Base-by-base conservation (phyloP, 2,113 vertebrate genomes). In the Petrocephalus microphthalmus region DNA sequence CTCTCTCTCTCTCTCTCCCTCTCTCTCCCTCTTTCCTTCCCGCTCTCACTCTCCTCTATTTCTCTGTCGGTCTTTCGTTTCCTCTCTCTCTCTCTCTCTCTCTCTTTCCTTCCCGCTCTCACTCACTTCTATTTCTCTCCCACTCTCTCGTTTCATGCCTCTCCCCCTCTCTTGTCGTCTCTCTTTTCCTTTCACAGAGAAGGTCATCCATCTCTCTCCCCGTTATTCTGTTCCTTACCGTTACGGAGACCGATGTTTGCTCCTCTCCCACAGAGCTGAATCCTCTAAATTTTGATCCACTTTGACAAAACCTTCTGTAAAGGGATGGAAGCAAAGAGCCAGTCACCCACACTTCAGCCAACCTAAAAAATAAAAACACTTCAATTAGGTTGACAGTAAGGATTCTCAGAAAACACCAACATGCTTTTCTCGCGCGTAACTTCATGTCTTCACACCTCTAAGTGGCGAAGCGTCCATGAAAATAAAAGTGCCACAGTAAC, bases 241-340 rank as follows among this genome's bases (percentile, higher is more conserved):
- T 91, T 42, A 85, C 91, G 92, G 89, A 86, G 54, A 60, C 17
- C 19, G 87, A 91, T 93, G 93, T 93, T 92, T 90, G 90, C 90
- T 92, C 89, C 81, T 91, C 89, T 93, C 86, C 74, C 83, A 64
- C 89, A 84, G 87, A 90, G 89, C 88, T 90, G 87, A 90, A 91
- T 91, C 89, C 85, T 74, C 74, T 2, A 84, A 89, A 90, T 88
- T 64, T 29, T 78, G 85, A 83, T 47, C 17, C 7, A 6, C 45
- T 22, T 11, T 83, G 56, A 22, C 56, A 60, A 29, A 84, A 87
- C 74, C 78, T 33, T 15, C 45, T 52, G 53, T 86, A 87, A 86
- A 88, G 86, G 88, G 89, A 88, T 87, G 89, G 88, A 87, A 71
- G 83, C 51, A 78, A 83, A 42, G 83, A 91, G 84, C 87, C 53